Base-by-base conservation (phyloP, 2,113 vertebrate species). In the Aegithalos caudatus region DNA sequence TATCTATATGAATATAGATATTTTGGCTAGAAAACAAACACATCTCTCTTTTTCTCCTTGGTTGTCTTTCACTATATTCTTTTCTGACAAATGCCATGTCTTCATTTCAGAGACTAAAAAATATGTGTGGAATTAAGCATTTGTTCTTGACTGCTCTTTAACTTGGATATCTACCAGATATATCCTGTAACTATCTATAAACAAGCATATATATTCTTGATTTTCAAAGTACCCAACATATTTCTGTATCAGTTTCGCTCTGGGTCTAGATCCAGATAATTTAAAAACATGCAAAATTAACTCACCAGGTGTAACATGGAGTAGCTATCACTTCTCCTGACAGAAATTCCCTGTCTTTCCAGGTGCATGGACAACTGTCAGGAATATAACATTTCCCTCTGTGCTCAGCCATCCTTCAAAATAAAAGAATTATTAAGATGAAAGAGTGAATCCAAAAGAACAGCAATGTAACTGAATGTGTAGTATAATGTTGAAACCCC, bases 301-400 rank as follows among this genome's bases (percentile, higher is more conserved):
- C 97, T 94, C 98, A 99, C 99, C 99, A 99, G 94, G 98, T 99
- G 65, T 99, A 99, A 96, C 99, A 99, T 1, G 98, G 97, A 19
- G 99, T 99, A 93, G 99, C 97, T 97, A 99, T 99, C 38, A 98
- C 98, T 97, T 99, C 98, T 96, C 99, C 99, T 37, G 99, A 99
- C 47, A 99, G 97, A 94, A 99, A 99, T 92, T 99, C 99, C 91
- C 99, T 98, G 28, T 99, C 99, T 87, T 99, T 98, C 99, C 99
- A 99, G 50, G 98, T 98, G 92, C 99, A 99, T 1, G 99, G 99
- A 78, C 99, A 99, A 95, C 99, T 99, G 86, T 99, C 99, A 74
- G 99, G 99, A 96, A 99, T 98, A 94, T 99, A 99, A 90, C 99
- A 99, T 81, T 99, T 98, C 12, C 99, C 99, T 95, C 98, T 98